Percentiles rank a stretch among this genome's conserved stretches.
Evolutionary conservation across 1,140 invertebrate species (phyloP).

Genomic region (Drosophila repleta): DNA sequence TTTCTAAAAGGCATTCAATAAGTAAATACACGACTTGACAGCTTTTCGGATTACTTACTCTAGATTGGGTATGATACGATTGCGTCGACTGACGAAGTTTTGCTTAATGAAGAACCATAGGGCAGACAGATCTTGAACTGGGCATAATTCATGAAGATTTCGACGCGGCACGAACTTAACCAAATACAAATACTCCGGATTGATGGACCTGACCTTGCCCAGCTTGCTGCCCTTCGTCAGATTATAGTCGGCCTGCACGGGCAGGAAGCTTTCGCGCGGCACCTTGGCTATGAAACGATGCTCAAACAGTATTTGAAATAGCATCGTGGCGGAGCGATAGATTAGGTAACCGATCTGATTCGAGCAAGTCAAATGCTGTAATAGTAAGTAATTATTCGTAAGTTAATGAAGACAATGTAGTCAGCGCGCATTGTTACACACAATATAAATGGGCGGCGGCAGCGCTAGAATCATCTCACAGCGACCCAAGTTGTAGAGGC

Average conservation of each 20-base stretch:
- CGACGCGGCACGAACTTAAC: slow-evolving; percentile 85
- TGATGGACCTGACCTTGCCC: slow-evolving; percentile 79
- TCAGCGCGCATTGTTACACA: slow-evolving; percentile 55
- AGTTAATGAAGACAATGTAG: neutral
- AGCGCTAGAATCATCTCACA: slow-evolving; percentile 85
- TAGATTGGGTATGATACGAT: slow-evolving; percentile 86
- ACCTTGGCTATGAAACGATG: slow-evolving; percentile 85
- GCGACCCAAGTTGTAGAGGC: slow-evolving; percentile 84
- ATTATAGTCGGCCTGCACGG: slow-evolving; percentile 84
- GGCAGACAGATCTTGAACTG: slow-evolving; percentile 84
- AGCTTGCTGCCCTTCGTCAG: slow-evolving; percentile 61
- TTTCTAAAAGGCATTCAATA: slow-evolving; percentile 80
- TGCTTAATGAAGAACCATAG: slow-evolving; percentile 87
- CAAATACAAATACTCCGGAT: slow-evolving; percentile 85
- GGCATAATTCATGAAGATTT: slow-evolving; percentile 84
- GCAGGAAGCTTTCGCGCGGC: slow-evolving; percentile 85
- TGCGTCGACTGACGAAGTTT: slow-evolving; percentile 85
- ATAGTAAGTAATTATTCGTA: neutral
- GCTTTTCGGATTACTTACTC: slow-evolving; percentile 84
- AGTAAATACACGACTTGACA: neutral
- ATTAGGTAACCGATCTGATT: slow-evolving; percentile 78
- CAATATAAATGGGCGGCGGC: slow-evolving; percentile 85
- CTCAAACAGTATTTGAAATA: slow-evolving; percentile 86
- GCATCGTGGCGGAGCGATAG: slow-evolving; percentile 84
- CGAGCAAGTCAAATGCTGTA: slow-evolving; percentile 69